Conservation (phyloP, 2,888 invertebrate species). For the Lathronympha strigana region DNA sequence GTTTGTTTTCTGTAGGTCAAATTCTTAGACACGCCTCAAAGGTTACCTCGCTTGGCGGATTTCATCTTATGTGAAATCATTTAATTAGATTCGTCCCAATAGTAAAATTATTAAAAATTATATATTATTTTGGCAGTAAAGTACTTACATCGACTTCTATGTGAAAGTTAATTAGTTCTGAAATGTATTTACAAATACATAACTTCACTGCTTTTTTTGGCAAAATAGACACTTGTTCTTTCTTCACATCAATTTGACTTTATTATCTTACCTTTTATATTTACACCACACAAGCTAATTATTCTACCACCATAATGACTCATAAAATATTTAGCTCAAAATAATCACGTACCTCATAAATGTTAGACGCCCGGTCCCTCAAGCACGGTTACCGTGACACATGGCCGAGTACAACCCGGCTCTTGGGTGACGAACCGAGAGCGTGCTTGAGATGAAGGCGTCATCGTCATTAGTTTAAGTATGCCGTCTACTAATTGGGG, state of each 20-base stretch:
- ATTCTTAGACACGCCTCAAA: too few species aligned
- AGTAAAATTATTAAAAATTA: too few species aligned
- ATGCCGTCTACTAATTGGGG: conserved; percentile 25
- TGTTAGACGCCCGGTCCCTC: background rate
- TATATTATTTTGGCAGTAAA: too few species aligned
- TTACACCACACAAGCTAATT: background rate
- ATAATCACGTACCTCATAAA: conserved; percentile 7
- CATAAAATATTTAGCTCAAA: background rate
- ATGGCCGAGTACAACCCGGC: conserved; percentile 5
- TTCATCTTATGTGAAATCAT: too few species aligned
- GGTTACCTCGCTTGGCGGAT: too few species aligned
- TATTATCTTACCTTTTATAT: background rate
- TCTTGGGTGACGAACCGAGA: conserved; percentile 21
- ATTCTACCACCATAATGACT: background rate
- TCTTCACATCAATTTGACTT: background rate
- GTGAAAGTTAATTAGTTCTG: too few species aligned
- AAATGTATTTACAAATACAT: too few species aligned
- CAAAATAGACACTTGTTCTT: too few species aligned
- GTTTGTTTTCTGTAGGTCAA: too few species aligned
- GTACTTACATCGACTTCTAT: too few species aligned
- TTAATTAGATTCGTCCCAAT: too few species aligned
- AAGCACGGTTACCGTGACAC: conserved; percentile 14
- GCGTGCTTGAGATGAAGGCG: conserved; percentile 16
- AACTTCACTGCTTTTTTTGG: too few species aligned
- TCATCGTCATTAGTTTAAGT: conserved; percentile 33